phyloP scores from a whole-genome alignment of 2,888 invertebrate genomes.

The Ptilodon capucinus region DNA sequence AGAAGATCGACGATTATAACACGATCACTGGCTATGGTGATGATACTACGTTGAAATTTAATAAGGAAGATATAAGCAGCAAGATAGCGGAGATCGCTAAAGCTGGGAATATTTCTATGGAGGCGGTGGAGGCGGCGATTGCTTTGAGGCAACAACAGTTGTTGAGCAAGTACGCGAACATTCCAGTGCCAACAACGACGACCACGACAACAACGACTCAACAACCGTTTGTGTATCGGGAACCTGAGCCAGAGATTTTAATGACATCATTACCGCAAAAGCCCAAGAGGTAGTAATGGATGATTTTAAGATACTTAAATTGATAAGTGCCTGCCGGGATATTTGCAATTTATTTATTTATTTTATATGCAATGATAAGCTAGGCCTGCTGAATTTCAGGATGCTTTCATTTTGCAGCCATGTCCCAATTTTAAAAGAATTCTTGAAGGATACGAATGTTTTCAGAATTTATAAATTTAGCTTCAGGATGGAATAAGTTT shows the following conservation, averaged over 20 bases:
- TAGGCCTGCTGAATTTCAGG: too few relatives aligned
- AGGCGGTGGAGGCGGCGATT: constrained; percentile 89
- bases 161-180: constrained; percentile 81
- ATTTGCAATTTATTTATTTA: too few relatives aligned
- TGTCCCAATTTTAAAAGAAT: too few relatives aligned
- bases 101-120: constrained; percentile 90
- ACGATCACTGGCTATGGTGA: constrained; percentile 74
- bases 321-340: not conserved
- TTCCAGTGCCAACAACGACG: constrained; percentile 71
- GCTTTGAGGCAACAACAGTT: constrained; percentile 87
- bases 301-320: not conserved
- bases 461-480: too few relatives aligned
- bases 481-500: too few relatives aligned
- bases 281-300: constrained; percentile 57
- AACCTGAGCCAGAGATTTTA: constrained; percentile 68
- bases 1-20: constrained; percentile 77
- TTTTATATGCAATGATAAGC: not conserved
- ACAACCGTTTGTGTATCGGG: constrained; percentile 54
- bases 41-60: constrained; percentile 65
- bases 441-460: too few relatives aligned
- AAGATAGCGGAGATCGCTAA: constrained; percentile 82
- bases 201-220: constrained; percentile 69
- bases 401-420: too few relatives aligned
- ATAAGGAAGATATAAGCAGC: constrained; percentile 71
- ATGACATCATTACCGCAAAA: constrained; percentile 58